Evolutionary conservation across 2,113 vertebrate species (phyloP).

Genomic region (Microtus oregoni): DNA sequence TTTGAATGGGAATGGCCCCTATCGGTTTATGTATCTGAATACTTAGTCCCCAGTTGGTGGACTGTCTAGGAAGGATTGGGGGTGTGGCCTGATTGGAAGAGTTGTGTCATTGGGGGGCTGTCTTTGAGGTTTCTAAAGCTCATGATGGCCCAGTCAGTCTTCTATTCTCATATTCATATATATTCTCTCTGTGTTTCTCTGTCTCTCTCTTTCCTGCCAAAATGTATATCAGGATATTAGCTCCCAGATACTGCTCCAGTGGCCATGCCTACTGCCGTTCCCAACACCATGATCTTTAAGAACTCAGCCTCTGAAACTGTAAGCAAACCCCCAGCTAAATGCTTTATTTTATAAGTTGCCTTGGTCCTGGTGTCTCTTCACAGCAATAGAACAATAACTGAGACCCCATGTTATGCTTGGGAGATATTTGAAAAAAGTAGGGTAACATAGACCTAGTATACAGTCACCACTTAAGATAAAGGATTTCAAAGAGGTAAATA

Average conservation of each 20-base stretch:
- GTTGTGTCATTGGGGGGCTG: no score
- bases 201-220: not conserved
- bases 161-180: not conserved
- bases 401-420: not conserved
- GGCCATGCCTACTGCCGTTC: not conserved
- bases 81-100: no score
- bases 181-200: not conserved
- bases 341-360: not conserved
- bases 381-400: not conserved
- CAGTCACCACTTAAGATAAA: not conserved
- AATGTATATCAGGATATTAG: not conserved
- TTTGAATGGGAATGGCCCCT: not conserved
- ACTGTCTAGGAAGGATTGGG: not conserved
- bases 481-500: not conserved
- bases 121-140: not conserved
- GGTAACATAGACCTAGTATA: not conserved
- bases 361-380: not conserved
- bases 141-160: not conserved
- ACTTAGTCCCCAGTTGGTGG: not conserved
- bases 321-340: not conserved
- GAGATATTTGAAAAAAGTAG: not conserved
- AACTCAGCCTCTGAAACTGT: not conserved
- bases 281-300: not conserved
- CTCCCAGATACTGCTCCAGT: not conserved
- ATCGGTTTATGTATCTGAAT: not conserved